Conservation (phyloP, 2,113 vertebrate genomes). For the Glaucidium brasilianum region DNA sequence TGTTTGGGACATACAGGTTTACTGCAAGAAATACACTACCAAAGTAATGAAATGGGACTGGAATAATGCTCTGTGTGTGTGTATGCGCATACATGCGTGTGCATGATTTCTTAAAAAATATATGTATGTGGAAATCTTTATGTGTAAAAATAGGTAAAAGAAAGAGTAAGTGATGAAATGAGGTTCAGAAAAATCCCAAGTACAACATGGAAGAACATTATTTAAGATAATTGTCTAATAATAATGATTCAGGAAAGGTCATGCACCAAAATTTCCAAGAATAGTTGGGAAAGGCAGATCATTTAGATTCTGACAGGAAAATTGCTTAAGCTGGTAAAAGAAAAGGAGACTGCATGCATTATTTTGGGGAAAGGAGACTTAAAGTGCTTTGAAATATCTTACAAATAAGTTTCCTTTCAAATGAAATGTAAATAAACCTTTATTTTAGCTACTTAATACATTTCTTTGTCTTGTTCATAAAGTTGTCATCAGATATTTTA, state of each 20-base stretch:
- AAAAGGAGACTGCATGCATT: background rate
- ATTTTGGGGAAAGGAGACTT: background rate
- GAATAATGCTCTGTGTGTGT: background rate
- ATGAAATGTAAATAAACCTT: background rate
- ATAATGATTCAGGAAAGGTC: background rate
- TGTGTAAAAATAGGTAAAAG: background rate
- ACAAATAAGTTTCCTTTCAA: background rate
- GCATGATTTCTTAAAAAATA: background rate
- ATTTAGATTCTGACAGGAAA: background rate
- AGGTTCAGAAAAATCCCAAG: background rate
- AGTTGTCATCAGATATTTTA: background rate
- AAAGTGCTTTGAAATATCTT: background rate
- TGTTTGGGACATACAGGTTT: background rate
- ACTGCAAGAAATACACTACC: background rate
- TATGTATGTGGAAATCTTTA: background rate
- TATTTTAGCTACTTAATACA: background rate
- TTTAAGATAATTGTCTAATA: background rate
- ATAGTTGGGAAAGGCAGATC: background rate
- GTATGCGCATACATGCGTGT: rapidly evolving
- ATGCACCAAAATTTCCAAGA: background rate
- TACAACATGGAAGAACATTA: background rate
- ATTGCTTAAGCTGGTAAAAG: background rate
- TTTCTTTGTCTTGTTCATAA: background rate
- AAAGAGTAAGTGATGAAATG: background rate
- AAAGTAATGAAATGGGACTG: background rate